Evolutionary conservation across 2,113 vertebrate species (phyloP), one percentile per base, ranked within the genome.

Genomic region (Sander lucioperca): DNA sequence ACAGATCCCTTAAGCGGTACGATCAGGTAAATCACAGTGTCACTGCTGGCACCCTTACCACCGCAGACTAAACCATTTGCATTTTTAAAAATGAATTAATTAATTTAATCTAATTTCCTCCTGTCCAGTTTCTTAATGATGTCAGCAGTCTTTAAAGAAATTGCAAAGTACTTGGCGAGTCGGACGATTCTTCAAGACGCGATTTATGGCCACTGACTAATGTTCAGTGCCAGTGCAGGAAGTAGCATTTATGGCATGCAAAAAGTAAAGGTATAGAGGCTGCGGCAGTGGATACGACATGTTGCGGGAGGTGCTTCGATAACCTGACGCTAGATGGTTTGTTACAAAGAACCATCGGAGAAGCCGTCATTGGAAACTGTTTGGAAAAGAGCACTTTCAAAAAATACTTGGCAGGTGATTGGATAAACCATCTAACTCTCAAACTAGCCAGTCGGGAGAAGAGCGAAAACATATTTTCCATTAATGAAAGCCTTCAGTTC

Each of bases 141-240:
- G 86, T 91, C 87, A 88, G 85, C 81, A 81, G 89, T 90, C 67
- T 85, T 81, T 77, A 23, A 43, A 65, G 53, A 36, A 77, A 84
- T 82, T 79, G 73, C 59, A 74, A 76, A 79, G 64, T 83, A 79
- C 59, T 45, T 59, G 68, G 53, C 53, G 53, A 51, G 53, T 59
- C 3, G 12, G 48, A 62, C 1, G 13, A 43, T 43, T 74, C n/a
- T 54, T 48, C 47, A 62, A 18, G n/a, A 70, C 57, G 54, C 48
- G 59, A 61, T 79, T 69, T 62, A 50, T 53, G 13, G 23, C 77
- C 13, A 43, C 16, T 11, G 1, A n/a, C 15, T 27, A 45, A 56
- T 25, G 33, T 6, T 53, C n/a, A 79, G 58, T 71, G 36, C 48
- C 57, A 62, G 47, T 5, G 48, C 18, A 56, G 67, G 10, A 39